Conservation (phyloP, 92 coral and sea anemone species). For the Galaxea fascicularis region DNA sequence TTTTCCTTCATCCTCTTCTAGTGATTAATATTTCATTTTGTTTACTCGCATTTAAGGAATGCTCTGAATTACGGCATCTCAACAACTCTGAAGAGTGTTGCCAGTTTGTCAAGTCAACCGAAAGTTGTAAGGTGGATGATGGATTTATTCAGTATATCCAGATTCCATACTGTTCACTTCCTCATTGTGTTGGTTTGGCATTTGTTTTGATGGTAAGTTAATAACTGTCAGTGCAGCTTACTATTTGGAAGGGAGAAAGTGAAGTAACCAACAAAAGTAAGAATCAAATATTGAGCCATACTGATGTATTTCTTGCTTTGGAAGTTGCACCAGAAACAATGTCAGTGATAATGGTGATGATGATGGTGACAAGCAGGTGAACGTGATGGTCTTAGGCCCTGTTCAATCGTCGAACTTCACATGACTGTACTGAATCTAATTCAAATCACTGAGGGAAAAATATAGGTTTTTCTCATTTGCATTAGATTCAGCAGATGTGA, state of each 20-base stretch:
- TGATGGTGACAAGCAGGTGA: too few species aligned
- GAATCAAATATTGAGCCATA: too few species aligned
- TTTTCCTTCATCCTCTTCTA: neutral
- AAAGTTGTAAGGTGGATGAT: constrained; percentile 71
- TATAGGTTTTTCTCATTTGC: too few species aligned
- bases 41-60: constrained; percentile 5
- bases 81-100: constrained; percentile 68
- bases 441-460: too few species aligned
- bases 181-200: constrained; percentile 53
- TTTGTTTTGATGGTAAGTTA: constrained; percentile 83
- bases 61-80: constrained; percentile 48
- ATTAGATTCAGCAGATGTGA: too few species aligned
- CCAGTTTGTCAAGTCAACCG: constrained; percentile 68
- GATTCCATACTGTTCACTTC: constrained; percentile 80
- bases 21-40: neutral
- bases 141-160: constrained; percentile 91
- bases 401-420: too few species aligned
- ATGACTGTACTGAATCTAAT: too few species aligned
- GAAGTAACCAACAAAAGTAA: too few species aligned
- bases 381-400: too few species aligned
- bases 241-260: neutral
- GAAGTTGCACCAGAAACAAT: neutral
- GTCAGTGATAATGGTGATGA: neutral
- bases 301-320: too few species aligned
- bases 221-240: constrained; percentile 30